Base-by-base conservation (phyloP, 1,140 invertebrate genomes). In the Phocides pigmalion region DNA sequence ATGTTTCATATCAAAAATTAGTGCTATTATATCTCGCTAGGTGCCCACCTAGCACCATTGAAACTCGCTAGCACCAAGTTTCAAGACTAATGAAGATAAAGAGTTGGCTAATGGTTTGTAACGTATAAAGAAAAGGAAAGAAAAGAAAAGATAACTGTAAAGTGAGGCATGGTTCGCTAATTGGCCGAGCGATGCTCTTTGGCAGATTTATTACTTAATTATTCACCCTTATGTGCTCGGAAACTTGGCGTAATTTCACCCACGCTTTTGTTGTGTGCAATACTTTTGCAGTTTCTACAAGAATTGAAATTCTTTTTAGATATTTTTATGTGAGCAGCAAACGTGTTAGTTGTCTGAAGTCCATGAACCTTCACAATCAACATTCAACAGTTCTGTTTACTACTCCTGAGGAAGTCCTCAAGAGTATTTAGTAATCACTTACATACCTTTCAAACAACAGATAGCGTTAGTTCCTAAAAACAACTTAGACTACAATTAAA, bases 11-110 rank as follows among this genome's bases (percentile, higher is more conserved):
- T n/a, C n/a, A n/a, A n/a, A n/a, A n/a, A n/a, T n/a, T n/a, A n/a
- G n/a, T n/a, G n/a, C n/a, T n/a, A n/a, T n/a, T n/a, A n/a, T n/a
- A n/a, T n/a, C n/a, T n/a, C n/a, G n/a, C n/a, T n/a, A n/a, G n/a
- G n/a, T n/a, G n/a, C n/a, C n/a, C n/a, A n/a, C 22, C 22, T 35
- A 35, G 11, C 32, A 35, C 4, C 9, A 2, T 35, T 35, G 11
- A 35, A 4, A 35, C 32, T 35, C 39, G 39, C 39, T 41, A 41
- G 1, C 12, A 16, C 14, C 8, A 39, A 12, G 14, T 8, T 17
- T n/a, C 14, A 8, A 41, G 39, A 17, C 39, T 78, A 78, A 78
- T 75, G 76, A 78, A 71, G 72, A 75, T 75, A 78, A 75, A 75
- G 67, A 64, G 72, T 61, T 50, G 59, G 50, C 63, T 75, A 75